phyloP scores from a whole-genome alignment of 1,140 invertebrate species.

The Halesus radiatus region DNA sequence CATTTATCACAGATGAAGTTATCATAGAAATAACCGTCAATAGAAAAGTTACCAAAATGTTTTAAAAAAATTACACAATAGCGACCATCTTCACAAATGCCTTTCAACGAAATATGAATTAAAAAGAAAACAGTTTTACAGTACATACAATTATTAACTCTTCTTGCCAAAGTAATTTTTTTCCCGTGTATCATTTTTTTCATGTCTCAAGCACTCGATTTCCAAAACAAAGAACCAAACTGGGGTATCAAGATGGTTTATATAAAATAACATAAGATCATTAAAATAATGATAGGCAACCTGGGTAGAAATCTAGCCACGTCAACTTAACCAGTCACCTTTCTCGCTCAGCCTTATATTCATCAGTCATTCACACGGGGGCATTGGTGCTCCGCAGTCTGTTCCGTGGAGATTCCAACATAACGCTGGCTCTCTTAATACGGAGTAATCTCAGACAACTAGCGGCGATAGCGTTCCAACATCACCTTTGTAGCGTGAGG shows the following conservation, averaged over 20 bases:
- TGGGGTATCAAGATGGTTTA: background rate
- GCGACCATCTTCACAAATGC: no score
- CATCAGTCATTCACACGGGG: slow-evolving; percentile 3
- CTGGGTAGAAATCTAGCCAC: background rate
- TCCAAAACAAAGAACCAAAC: background rate
- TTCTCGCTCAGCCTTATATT: background rate
- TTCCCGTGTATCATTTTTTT: background rate
- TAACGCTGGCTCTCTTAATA: no score
- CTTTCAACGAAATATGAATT: no score
- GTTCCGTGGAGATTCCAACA: no score
- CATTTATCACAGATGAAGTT: no score
- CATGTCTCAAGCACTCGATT: background rate
- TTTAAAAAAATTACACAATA: no score
- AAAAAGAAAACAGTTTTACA: no score
- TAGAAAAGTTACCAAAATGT: no score
- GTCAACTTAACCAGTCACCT: background rate
- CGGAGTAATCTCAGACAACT: background rate
- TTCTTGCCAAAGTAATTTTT: background rate
- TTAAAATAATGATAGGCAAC: background rate
- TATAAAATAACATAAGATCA: background rate
- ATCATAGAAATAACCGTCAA: no score
- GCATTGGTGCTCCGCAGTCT: slow-evolving; percentile 8
- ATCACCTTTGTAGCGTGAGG: slow-evolving; percentile 29
- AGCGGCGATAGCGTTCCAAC: background rate
- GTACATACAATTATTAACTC: no score